Percentiles rank a stretch among this genome's conserved stretches.
These are phyloP conservation scores for Cherax quadricarinatus DNA, from an alignment of 1,140 invertebrate genomes.

Conservation along the genomic window DNA sequence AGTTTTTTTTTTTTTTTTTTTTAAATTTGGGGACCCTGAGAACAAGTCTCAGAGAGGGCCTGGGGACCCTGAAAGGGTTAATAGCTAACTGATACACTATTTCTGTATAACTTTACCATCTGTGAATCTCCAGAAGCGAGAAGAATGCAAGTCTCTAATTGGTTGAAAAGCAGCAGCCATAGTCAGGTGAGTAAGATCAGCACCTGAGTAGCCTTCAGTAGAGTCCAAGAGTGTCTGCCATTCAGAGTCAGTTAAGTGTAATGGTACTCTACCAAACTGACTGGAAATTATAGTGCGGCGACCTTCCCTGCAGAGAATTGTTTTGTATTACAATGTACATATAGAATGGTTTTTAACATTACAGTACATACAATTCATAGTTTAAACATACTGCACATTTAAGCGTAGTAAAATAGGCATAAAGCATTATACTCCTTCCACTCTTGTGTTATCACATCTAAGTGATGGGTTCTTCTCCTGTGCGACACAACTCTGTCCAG, in stretches of 20 bases:
- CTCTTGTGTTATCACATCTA: too few species aligned
- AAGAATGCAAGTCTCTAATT: conserved; percentile 77
- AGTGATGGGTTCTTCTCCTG: too few species aligned
- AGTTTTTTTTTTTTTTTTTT: too few species aligned
- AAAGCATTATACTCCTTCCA: not conserved
- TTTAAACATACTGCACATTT: too few species aligned
- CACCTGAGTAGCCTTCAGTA: conserved; percentile 80
- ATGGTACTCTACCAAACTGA: conserved; percentile 73
- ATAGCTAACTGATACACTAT: not conserved
- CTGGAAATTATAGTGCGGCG: conserved; percentile 76
- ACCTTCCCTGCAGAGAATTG: conserved; percentile 73
- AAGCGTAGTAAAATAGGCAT: not conserved
- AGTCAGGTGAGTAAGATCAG: conserved; percentile 79
- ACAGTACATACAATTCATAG: too few species aligned
- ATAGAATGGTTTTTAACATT: too few species aligned
- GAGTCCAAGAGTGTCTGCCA: conserved; percentile 77
- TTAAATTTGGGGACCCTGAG: too few species aligned
- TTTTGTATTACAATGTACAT: too few species aligned
- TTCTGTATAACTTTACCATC: conserved; percentile 59
- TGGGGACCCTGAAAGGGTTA: too few species aligned
- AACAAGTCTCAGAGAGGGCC: too few species aligned
- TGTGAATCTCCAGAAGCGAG: conserved; percentile 75
- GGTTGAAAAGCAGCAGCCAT: conserved; percentile 79
- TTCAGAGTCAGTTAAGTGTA: conserved; percentile 74
- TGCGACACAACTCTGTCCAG: too few species aligned